These are phyloP conservation scores for Echeneis naucrates DNA, from an alignment of 2,797 vertebrate genomes.

Conservation along the genomic window DNA sequence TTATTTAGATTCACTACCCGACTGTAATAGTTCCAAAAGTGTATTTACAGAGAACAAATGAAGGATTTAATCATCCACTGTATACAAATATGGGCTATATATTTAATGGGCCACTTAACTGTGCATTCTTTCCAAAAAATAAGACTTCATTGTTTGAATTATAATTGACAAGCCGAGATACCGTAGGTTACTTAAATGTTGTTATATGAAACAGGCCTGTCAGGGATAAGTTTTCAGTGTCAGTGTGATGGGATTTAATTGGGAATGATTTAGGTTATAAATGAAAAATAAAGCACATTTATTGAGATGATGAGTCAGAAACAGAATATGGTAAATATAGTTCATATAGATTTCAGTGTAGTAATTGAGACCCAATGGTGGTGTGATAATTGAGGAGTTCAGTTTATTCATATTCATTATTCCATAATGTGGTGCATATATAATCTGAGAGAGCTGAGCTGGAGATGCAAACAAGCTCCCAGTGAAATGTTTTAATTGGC, in stretches of 20 bases:
- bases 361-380: slow-evolving; percentile 71
- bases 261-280: slow-evolving; percentile 51
- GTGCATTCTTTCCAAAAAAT: slow-evolving; percentile 10
- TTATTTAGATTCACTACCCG: slow-evolving; percentile 41
- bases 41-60: slow-evolving; percentile 44
- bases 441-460: slow-evolving; percentile 75
- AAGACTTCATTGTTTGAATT: slow-evolving; percentile 8
- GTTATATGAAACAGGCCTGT: slow-evolving; percentile 12
- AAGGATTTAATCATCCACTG: slow-evolving; percentile 19
- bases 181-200: slow-evolving; percentile 4
- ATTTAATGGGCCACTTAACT: neutral
- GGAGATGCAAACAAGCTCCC: slow-evolving; percentile 81
- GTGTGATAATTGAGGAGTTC: slow-evolving; percentile 73
- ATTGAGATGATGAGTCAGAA: slow-evolving; percentile 57
- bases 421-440: slow-evolving; percentile 83
- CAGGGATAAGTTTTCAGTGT: slow-evolving; percentile 24
- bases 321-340: neutral
- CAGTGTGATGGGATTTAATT: slow-evolving; percentile 51
- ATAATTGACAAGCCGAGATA: slow-evolving; percentile 2
- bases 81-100: neutral
- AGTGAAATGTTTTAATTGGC: slow-evolving; percentile 83
- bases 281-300: slow-evolving; percentile 45
- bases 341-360: slow-evolving; percentile 12
- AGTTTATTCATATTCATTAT: slow-evolving; percentile 82
- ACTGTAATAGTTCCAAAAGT: slow-evolving; percentile 32